phyloP scores from a whole-genome alignment of 2,797 vertebrate species.

The Pseudomugil tenellus region DNA sequence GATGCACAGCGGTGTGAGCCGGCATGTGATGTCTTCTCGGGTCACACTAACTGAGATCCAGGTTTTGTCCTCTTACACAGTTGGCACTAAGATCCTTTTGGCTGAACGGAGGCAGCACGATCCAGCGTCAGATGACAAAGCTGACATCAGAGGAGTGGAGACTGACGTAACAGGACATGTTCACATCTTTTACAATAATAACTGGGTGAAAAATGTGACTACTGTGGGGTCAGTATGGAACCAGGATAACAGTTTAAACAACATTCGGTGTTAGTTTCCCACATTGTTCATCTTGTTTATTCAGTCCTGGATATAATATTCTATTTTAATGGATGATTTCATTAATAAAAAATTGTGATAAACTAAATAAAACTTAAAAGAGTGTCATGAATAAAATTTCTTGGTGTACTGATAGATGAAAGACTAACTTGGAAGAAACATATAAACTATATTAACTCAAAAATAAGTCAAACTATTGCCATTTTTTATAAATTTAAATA shows the following conservation, averaged over 20 bases:
- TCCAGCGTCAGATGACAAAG: not conserved
- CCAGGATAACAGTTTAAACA: not conserved
- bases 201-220: not conserved
- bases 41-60: not conserved
- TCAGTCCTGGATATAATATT: not conserved
- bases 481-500: too few relatives aligned
- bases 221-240: not conserved
- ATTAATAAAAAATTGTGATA: too few relatives aligned
- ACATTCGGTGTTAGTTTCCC: not conserved
- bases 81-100: not conserved
- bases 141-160: not conserved
- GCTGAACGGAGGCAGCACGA: not conserved
- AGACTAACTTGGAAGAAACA: too few relatives aligned
- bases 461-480: too few relatives aligned
- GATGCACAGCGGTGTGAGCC: not conserved
- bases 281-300: not conserved
- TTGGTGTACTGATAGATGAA: too few relatives aligned
- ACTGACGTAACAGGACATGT: not conserved
- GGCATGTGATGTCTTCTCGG: not conserved
- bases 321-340: too few relatives aligned
- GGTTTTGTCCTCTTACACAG: not conserved
- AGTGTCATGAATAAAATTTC: too few relatives aligned
- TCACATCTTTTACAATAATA: not conserved
- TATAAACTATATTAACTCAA: too few relatives aligned
- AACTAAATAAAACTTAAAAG: too few relatives aligned